Conservation (phyloP, 2,888 invertebrate genomes). For the Pterostichus madidus region DNA sequence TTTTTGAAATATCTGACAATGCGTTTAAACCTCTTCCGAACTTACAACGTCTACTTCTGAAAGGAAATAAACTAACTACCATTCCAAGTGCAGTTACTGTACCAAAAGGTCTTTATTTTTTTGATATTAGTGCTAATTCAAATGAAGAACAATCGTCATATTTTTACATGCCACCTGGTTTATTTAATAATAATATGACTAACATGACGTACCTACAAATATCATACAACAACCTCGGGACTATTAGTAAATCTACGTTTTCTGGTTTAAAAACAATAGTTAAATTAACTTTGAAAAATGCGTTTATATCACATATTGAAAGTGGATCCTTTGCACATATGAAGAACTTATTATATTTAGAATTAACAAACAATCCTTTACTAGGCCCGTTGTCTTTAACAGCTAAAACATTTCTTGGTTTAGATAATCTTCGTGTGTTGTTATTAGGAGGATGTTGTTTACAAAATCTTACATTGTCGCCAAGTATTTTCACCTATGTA, state of each 20-base stretch:
- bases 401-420: slow-evolving; percentile 77
- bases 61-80: slow-evolving; percentile 79
- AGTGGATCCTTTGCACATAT: slow-evolving; percentile 77
- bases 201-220: slow-evolving; percentile 79
- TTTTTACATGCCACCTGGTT: slow-evolving; percentile 75
- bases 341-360: slow-evolving; percentile 77
- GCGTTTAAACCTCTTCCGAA: slow-evolving; percentile 79
- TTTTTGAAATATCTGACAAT: slow-evolving; percentile 77
- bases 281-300: slow-evolving; percentile 79
- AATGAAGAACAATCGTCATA: slow-evolving; percentile 76
- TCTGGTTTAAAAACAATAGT: slow-evolving; percentile 78
- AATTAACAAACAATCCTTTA: slow-evolving; percentile 80
- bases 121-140: slow-evolving; percentile 80
- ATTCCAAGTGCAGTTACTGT: slow-evolving; percentile 78
- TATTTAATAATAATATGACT: slow-evolving; percentile 77
- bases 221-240: slow-evolving; percentile 79
- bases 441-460: slow-evolving; percentile 79
- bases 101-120: slow-evolving; percentile 77
- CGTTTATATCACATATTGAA: slow-evolving; percentile 78
- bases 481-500: slow-evolving; percentile 79
- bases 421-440: slow-evolving; percentile 78
- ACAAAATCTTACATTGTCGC: slow-evolving; percentile 75
- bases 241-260: slow-evolving; percentile 79
- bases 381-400: slow-evolving; percentile 77
- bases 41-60: slow-evolving; percentile 78